Percentiles rank a stretch among this genome's conserved stretches.
phyloP scores from a whole-genome alignment of 2,888 invertebrate genomes.

The Ganaspis brasiliensis region DNA sequence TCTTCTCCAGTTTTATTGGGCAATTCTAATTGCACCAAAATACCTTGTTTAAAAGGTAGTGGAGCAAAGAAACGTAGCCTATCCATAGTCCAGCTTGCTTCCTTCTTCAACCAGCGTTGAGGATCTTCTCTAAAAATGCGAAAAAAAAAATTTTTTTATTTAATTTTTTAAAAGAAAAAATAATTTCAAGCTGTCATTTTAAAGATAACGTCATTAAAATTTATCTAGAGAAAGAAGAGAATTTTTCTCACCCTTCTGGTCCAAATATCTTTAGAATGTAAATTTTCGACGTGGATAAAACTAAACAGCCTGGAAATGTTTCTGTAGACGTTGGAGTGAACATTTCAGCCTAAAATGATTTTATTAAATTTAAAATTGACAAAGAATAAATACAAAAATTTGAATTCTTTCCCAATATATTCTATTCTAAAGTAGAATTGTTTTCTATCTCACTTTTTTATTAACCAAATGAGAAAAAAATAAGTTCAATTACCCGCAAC shows the following conservation, averaged over 20 bases:
- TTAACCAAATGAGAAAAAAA: too few species aligned
- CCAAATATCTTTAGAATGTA: constrained; percentile 82
- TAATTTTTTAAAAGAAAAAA: neutral
- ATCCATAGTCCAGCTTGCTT: constrained; percentile 80
- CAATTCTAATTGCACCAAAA: constrained; percentile 80
- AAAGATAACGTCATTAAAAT: neutral
- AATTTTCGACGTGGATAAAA: constrained; percentile 82
- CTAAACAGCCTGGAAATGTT: constrained; percentile 81
- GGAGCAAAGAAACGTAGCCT: constrained; percentile 80
- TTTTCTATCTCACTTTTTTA: too few species aligned
- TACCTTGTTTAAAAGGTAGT: constrained; percentile 83
- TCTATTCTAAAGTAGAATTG: too few species aligned
- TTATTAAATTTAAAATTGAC: neutral
- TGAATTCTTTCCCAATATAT: too few species aligned
- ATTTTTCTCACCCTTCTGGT: constrained; percentile 78
- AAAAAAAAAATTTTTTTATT: neutral
- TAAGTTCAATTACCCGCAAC: constrained; percentile 81
- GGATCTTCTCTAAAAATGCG: constrained; percentile 80
- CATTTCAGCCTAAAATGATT: constrained; percentile 74
- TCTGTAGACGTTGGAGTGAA: constrained; percentile 77
- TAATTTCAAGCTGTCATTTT: neutral
- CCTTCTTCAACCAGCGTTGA: constrained; percentile 82
- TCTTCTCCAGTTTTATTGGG: constrained; percentile 76
- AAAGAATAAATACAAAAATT: too few species aligned
- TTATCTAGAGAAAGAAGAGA: too few species aligned